These are phyloP conservation scores for Phodopus roborovskii DNA, from an alignment of 2,113 vertebrate genomes.

Conservation along the genomic window DNA sequence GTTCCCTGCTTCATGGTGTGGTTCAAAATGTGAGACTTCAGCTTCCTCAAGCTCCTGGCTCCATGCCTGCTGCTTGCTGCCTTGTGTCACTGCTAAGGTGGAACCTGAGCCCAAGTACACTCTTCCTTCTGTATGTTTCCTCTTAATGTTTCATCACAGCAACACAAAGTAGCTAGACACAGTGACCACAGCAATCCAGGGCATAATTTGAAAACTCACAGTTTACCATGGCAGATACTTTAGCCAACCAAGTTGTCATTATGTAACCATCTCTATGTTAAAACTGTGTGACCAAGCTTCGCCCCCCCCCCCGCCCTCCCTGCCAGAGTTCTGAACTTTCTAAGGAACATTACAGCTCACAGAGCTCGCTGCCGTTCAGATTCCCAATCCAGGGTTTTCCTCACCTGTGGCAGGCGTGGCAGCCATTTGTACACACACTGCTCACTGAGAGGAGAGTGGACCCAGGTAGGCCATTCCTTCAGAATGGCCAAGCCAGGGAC, in stretches of 20 bases:
- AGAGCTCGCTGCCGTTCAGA: no score
- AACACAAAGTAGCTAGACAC: background rate
- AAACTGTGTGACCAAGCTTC: background rate
- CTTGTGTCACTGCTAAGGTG: background rate
- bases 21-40: background rate
- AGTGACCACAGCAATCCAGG: fast-evolving
- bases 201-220: background rate
- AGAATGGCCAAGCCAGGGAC: background rate
- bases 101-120: no score
- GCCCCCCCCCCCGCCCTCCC: no score
- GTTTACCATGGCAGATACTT: background rate
- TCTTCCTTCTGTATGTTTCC: no score
- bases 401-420: background rate
- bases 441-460: background rate
- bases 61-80: background rate
- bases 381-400: no score
- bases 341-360: background rate
- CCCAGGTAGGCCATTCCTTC: background rate
- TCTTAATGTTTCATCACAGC: background rate
- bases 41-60: background rate
- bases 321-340: background rate
- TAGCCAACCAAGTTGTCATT: background rate
- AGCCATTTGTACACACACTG: background rate
- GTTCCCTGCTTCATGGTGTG: background rate
- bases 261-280: no score